These are phyloP conservation scores for Synergus japonicus DNA, from an alignment of 2,888 invertebrate genomes.

Conservation along the genomic window DNA sequence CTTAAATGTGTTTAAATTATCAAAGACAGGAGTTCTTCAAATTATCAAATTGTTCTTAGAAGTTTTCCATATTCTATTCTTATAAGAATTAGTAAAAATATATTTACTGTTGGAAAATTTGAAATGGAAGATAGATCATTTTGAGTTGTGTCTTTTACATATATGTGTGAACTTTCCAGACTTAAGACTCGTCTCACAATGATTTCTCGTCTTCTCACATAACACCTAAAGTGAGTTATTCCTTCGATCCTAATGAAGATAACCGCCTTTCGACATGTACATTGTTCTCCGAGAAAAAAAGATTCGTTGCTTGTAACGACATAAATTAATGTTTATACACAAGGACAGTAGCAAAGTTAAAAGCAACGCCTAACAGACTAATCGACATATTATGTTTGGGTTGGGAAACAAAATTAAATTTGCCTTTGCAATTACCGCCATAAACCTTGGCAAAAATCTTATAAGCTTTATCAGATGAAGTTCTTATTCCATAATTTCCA, in stretches of 20 bases:
- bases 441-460: not conserved
- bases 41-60: not conserved
- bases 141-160: not conserved
- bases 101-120: not conserved
- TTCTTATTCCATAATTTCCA: not conserved
- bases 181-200: slow-evolving; percentile 44
- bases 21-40: not conserved
- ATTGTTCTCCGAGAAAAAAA: slow-evolving; percentile 47
- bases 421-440: not conserved
- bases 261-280: slow-evolving; percentile 55
- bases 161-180: slow-evolving; percentile 36
- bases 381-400: not conserved
- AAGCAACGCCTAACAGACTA: not conserved
- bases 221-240: slow-evolving; percentile 54
- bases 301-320: slow-evolving; percentile 51
- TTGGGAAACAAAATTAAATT: not conserved
- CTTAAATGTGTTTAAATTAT: not conserved
- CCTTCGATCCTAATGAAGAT: slow-evolving; percentile 53
- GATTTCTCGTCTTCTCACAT: slow-evolving; percentile 57
- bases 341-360: slow-evolving; percentile 49
- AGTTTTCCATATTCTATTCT: not conserved
- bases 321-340: slow-evolving; percentile 53
- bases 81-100: too few species aligned
- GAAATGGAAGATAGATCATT: not conserved
- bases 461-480: not conserved